Percentiles rank a stretch among this genome's conserved stretches.
These are phyloP conservation scores for Chydorus sphaericus DNA, from an alignment of 2,888 invertebrate genomes.

Conservation along the genomic window DNA sequence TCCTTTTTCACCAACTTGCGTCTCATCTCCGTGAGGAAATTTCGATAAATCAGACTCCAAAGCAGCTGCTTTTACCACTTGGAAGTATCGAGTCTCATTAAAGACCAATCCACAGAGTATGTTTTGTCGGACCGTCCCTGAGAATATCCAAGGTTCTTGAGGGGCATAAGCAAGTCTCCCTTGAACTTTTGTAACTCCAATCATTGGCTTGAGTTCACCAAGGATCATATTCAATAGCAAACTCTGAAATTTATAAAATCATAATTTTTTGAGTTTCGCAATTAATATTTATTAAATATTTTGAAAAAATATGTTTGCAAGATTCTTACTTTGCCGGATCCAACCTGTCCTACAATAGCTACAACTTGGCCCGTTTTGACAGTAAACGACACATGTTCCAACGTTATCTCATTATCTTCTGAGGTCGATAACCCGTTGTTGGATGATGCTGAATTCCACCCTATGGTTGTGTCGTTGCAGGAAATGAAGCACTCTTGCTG, in stretches of 20 bases:
- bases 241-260: too few species aligned
- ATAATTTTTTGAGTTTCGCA: too few species aligned
- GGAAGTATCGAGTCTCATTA: slow-evolving; percentile 42
- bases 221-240: slow-evolving; percentile 27
- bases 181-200: slow-evolving; percentile 27
- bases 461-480: too few species aligned
- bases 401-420: too few species aligned
- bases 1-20: slow-evolving; percentile 72
- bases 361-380: slow-evolving; percentile 32
- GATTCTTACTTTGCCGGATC: slow-evolving; percentile 54
- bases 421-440: too few species aligned
- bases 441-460: too few species aligned
- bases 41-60: slow-evolving; percentile 55
- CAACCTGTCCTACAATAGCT: slow-evolving; percentile 75
- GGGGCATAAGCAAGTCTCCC: slow-evolving; percentile 34
- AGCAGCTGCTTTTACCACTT: slow-evolving; percentile 52
- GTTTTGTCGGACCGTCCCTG: slow-evolving; percentile 20
- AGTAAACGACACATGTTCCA: too few species aligned
- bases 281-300: not conserved
- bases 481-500: too few species aligned
- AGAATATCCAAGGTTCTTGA: slow-evolving; percentile 21
- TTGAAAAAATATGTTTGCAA: not conserved
- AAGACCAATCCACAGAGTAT: slow-evolving; percentile 20
- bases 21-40: slow-evolving; percentile 65
- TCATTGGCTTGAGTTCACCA: slow-evolving; percentile 30